Evolutionary conservation across 1,140 invertebrate species (phyloP).

Genomic region (Aphelenchoides avenae): DNA sequence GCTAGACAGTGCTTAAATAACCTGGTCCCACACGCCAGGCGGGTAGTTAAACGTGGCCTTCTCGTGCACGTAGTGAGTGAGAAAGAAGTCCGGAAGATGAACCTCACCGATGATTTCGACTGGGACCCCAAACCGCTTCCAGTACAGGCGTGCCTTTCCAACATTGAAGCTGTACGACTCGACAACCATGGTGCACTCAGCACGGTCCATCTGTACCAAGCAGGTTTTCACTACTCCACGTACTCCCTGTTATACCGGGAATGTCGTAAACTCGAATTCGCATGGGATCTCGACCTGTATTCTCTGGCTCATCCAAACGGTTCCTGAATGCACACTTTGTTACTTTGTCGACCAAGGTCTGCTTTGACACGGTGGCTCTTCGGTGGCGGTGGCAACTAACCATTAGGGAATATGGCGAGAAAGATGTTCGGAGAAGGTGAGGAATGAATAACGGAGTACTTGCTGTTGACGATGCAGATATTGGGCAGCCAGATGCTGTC

Average conservation of each 20-base stretch:
- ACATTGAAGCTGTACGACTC: constrained; percentile 58
- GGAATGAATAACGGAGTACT: constrained; percentile 51
- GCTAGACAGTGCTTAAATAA: too few relatives aligned
- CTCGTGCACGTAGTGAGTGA: constrained; percentile 51
- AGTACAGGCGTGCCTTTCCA: constrained; percentile 55
- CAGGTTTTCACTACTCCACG: too few relatives aligned
- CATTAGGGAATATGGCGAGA: constrained; percentile 58
- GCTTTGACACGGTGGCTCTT: too few relatives aligned
- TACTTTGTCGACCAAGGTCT: too few relatives aligned
- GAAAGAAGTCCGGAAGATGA: constrained; percentile 53
- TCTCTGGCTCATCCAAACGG: constrained; percentile 53
- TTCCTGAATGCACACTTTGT: too few relatives aligned
- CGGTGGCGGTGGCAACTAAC: too few relatives aligned
- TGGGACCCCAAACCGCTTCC: constrained; percentile 51
- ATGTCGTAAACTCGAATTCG: constrained; percentile 55
- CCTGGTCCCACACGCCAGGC: constrained; percentile 56
- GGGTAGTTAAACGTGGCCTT: constrained; percentile 59
- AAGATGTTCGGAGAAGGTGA: constrained; percentile 58
- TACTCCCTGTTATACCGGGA: constrained; percentile 25
- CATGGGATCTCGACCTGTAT: constrained; percentile 56
- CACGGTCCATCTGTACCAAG: constrained; percentile 44
- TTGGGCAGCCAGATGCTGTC: constrained; percentile 52
- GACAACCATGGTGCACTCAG: constrained; percentile 56
- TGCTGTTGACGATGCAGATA: constrained; percentile 43
- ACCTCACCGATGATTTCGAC: constrained; percentile 58